phyloP scores from a whole-genome alignment of 2,113 vertebrate genomes.

The Scopus umbretta region DNA sequence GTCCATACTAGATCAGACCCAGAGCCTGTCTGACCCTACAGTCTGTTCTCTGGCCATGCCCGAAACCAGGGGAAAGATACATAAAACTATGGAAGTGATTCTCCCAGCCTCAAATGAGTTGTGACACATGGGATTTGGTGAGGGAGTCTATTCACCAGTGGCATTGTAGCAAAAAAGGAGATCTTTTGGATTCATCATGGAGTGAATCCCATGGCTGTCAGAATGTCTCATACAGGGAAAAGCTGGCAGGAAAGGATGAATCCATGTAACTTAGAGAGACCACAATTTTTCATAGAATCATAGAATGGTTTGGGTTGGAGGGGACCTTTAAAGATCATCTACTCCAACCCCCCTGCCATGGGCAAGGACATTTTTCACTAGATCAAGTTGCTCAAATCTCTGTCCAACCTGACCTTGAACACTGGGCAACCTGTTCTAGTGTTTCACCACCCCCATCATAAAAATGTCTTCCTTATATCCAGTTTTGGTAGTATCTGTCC shows the following conservation, averaged over 20 bases:
- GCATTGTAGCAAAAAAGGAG: neutral
- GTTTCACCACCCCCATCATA: neutral
- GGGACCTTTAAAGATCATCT: neutral
- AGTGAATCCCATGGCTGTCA: neutral
- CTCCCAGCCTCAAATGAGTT: neutral
- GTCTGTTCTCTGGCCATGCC: neutral
- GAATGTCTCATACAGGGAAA: neutral
- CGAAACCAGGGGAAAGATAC: neutral
- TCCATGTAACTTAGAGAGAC: neutral
- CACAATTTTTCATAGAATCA: neutral
- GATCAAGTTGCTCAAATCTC: neutral
- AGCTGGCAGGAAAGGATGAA: neutral
- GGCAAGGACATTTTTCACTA: neutral
- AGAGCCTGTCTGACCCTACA: neutral
- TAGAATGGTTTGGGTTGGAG: neutral
- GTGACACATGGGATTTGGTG: neutral
- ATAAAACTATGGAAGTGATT: neutral
- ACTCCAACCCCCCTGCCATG: neutral
- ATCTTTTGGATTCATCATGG: neutral
- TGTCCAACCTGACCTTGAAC: neutral
- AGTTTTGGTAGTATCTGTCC: neutral
- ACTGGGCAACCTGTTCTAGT: neutral
- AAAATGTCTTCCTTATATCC: neutral
- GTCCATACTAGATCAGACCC: neutral
- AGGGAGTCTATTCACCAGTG: neutral